These are phyloP conservation scores for Platorchestia sp. DNA, from an alignment of 1,140 invertebrate species.

Conservation along the genomic window DNA sequence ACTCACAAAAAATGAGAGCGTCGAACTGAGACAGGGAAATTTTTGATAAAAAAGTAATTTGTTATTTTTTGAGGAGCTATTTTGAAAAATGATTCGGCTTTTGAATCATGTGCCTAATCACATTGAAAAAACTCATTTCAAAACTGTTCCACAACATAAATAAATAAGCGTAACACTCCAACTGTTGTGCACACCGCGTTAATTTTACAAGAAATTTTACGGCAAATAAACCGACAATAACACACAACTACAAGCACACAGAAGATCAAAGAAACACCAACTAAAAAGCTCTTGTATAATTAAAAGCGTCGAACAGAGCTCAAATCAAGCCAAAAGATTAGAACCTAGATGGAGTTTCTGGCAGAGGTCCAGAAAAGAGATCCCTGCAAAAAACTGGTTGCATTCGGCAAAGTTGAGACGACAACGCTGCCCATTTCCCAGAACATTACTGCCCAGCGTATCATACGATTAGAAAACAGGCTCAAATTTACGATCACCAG, in stretches of 20 bases:
- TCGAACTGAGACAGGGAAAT: no score
- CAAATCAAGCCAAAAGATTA: constrained; percentile 6
- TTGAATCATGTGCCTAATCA: no score
- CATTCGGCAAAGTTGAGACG: not conserved
- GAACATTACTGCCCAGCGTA: constrained; percentile 6
- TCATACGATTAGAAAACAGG: constrained; percentile 8
- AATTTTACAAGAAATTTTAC: not conserved
- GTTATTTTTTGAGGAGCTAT: no score
- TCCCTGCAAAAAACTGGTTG: not conserved
- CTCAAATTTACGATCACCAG: not conserved
- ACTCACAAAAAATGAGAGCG: no score
- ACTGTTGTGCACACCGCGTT: not conserved
- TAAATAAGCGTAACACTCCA: not conserved
- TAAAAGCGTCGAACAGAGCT: not conserved
- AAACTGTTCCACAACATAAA: not conserved
- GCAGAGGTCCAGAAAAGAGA: not conserved
- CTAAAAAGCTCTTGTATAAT: not conserved
- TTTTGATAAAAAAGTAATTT: no score
- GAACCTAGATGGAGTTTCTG: not conserved
- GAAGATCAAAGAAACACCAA: not conserved
- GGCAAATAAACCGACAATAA: not conserved
- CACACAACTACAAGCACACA: not conserved
- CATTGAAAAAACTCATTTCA: no score
- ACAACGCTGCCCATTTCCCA: not conserved
- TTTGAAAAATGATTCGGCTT: no score